A percentile compares a stretch with the other conserved stretches of the same genome.
Evolutionary conservation across 2,113 vertebrate species (phyloP).

Genomic region (Aldabrachelys gigantea): DNA sequence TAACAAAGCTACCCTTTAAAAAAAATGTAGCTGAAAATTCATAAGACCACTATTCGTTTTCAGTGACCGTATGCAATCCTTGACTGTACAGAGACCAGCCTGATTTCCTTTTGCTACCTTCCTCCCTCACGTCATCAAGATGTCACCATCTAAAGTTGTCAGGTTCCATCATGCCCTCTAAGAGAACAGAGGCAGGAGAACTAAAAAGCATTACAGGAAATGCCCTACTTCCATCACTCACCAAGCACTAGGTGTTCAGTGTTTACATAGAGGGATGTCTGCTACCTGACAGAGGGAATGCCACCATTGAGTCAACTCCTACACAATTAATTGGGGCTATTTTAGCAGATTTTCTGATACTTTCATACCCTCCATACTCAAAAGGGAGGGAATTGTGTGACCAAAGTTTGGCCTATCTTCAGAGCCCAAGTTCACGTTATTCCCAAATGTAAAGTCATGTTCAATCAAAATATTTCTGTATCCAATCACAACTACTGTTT

Average conservation of each 20-base stretch:
- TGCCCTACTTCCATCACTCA: neutral
- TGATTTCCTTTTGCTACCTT: neutral
- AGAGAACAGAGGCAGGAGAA: neutral
- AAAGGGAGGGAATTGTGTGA: neutral
- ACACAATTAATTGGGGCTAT: neutral
- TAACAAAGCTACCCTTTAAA: neutral
- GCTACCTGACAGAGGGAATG: neutral
- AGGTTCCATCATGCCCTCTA: neutral
- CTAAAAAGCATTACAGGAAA: neutral
- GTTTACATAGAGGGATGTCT: neutral
- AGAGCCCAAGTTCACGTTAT: neutral
- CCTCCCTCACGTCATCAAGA: neutral
- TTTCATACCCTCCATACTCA: neutral
- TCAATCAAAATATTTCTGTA: neutral
- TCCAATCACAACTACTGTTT: neutral
- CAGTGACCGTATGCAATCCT: neutral
- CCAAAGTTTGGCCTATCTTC: neutral
- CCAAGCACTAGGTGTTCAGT: neutral
- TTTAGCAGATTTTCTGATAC: neutral
- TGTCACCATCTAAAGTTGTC: neutral
- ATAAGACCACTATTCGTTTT: neutral
- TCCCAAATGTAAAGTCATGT: neutral
- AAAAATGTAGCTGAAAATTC: neutral
- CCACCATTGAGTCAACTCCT: neutral
- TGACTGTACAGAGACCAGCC: neutral